Evolutionary conservation across 2,888 invertebrate genomes (phyloP), one percentile per base, ranked within the genome.

Genomic region (Xestia ashworthii): DNA sequence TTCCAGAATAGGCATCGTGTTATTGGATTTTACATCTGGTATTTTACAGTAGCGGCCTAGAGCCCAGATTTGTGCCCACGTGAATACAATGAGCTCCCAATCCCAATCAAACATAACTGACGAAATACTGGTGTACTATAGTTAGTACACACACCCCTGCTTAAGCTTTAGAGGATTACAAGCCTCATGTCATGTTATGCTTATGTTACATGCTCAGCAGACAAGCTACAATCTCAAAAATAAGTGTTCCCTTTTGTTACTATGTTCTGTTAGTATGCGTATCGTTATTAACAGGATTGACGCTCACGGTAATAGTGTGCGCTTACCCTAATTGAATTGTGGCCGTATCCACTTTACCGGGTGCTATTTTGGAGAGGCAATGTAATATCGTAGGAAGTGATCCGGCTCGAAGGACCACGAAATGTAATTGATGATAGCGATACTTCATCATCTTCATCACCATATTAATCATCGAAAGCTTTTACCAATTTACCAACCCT

Each of bases 271-370:
- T 38, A 58, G 41, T 58, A 44, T 38, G 25, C 69, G 60, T 55
- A 14, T 16, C 44, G 32, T n/a, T 41, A 60, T 68, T 71, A 80
- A 78, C 70, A 80, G 85, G 83, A 87, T 87, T 85, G 84, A 66
- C 69, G 66, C 58, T 53, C 41, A 48, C 69, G 50, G 76, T 78
- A 80, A 87, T 80, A 83, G 81, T 74, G 76, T 72, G 41, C 69
- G 76, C 74, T 78, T 85, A 74, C 71, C 55, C 53, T 86, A 83
- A 87, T 85, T 79, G 46, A 86, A 80, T 81, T 83, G 73, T 76
- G 58, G 69, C 71, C 5, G 32, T 74, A 38, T 64, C 44, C 55
- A 69, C 53, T 65, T 65, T 50, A 22, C 48, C 9, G 32, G 25
- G 19, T 71, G 8, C 48, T 55, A 19, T 55, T 53, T 44, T 44